Base-by-base conservation (phyloP, 2,113 vertebrate species). In the Chionomys nivalis region DNA sequence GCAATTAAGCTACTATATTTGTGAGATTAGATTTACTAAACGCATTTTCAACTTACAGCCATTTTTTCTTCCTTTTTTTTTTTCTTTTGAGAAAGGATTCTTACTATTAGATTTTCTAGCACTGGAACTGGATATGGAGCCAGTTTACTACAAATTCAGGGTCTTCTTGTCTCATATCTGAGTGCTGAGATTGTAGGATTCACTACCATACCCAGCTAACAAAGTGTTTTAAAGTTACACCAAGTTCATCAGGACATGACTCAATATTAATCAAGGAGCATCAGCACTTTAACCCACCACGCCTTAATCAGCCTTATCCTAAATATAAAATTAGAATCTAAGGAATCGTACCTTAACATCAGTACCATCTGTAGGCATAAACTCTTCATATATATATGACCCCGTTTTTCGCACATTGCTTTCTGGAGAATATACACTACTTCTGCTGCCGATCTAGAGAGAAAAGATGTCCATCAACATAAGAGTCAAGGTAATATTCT, bases 361-460 rank as follows among this genome's bases (percentile, higher is more conserved):
- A 75, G 99, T 99, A 85, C 99, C 99, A 98, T 99, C 99, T 49
- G 99, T 99, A 89, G 99, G 99, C 99, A 99, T 99, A 97, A 99
- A 99, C 93, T 99, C 99, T 96, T 99, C 99, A 94, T 99, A 99
- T 96, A 99, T 99, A 94, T 99, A 99, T 52, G 99, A 99, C 33
- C 99, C 99, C 17, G 99, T 99, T 98, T 99, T 99, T 96, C 99
- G 98, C 92, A 99, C 99, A 72, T 96, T 99, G 97, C 99, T 99
- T 98, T 99, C 99, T 93, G 99, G 99, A 36, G 99, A 99, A 97
- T 99, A 99, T 73, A 99, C 99, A 96, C 99, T 99, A 97, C 99
- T 99, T 97, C 99, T 99, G 98, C 99, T 99, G 94, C 99, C 99
- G 97, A 99, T 99, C 99, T 99, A 97, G 94, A 99, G 98, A n/a